phyloP scores from a whole-genome alignment of 2,888 invertebrate species.

The Eucera pruinosa region DNA sequence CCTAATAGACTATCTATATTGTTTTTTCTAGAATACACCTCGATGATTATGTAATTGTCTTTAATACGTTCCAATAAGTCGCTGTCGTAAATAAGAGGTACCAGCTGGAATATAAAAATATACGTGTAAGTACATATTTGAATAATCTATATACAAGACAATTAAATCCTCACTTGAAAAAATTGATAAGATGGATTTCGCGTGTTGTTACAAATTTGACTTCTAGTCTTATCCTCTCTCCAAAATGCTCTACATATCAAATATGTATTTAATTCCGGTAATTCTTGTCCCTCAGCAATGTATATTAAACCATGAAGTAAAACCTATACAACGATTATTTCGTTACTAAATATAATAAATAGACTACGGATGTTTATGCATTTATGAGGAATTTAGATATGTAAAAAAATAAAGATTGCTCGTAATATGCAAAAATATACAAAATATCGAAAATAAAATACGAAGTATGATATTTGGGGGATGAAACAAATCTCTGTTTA shows the following conservation, averaged over 20 bases:
- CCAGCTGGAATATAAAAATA: constrained; percentile 81
- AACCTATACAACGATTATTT: constrained; percentile 63
- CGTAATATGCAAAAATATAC: too few relatives aligned
- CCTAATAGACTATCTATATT: constrained; percentile 84
- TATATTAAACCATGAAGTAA: constrained; percentile 85
- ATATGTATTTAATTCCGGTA: constrained; percentile 82
- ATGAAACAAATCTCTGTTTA: too few relatives aligned
- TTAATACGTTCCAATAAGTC: constrained; percentile 86
- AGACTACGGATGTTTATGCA: too few relatives aligned
- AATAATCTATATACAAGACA: not conserved
- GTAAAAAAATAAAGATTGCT: too few relatives aligned
- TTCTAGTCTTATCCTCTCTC: constrained; percentile 84
- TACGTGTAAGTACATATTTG: not conserved
- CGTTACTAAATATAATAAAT: constrained; percentile 1
- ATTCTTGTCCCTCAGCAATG: constrained; percentile 84
- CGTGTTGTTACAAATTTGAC: constrained; percentile 83
- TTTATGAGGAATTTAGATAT: too few relatives aligned
- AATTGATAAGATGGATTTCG: constrained; percentile 85
- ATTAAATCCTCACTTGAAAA: constrained; percentile 82
- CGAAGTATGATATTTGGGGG: too few relatives aligned
- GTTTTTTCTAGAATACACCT: constrained; percentile 85
- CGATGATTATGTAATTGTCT: constrained; percentile 86
- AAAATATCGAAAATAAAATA: too few relatives aligned
- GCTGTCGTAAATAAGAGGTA: constrained; percentile 86
- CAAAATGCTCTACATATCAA: constrained; percentile 85